Percentiles rank a stretch among this genome's conserved stretches.
Conservation (phyloP, 2,888 invertebrate genomes). For the Parascotia fuliginaria region DNA sequence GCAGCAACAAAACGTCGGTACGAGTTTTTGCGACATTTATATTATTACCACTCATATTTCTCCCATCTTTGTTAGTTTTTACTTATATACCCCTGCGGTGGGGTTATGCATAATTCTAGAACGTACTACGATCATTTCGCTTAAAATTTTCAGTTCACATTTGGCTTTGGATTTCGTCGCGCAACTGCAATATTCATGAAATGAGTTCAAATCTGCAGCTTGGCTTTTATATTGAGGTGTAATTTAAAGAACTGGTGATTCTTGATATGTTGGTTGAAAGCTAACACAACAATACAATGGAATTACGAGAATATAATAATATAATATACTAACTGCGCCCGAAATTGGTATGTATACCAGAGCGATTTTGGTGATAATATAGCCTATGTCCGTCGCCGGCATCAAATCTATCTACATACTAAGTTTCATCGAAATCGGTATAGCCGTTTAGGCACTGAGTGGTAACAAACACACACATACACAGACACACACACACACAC, state of each 20-base stretch:
- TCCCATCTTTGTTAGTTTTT: constrained; percentile 70
- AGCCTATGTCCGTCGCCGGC: no score
- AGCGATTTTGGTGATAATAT: no score
- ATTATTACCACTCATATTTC: constrained; percentile 74
- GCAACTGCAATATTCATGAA: constrained; percentile 66
- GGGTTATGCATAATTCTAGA: constrained; percentile 69
- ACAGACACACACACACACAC: no score
- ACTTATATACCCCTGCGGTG: constrained; percentile 57
- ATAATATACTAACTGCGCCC: no score
- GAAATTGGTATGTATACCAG: no score
- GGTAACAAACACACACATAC: no score
- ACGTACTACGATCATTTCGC: constrained; percentile 59
- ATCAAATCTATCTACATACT: no score
- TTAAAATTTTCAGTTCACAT: constrained; percentile 71
- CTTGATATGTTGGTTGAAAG: no score
- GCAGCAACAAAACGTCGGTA: constrained; percentile 18
- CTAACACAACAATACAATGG: no score
- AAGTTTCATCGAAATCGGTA: no score
- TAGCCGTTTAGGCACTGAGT: no score
- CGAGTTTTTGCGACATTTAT: constrained; percentile 65
- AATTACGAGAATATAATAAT: no score
- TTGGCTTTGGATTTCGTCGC: constrained; percentile 54
- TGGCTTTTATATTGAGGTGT: constrained; percentile 27
- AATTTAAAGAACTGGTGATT: constrained; percentile 12
- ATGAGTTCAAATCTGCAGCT: constrained; percentile 48